These are phyloP conservation scores for Setophaga kirtlandii DNA, from an alignment of 2,113 vertebrate genomes.

Conservation along the genomic window DNA sequence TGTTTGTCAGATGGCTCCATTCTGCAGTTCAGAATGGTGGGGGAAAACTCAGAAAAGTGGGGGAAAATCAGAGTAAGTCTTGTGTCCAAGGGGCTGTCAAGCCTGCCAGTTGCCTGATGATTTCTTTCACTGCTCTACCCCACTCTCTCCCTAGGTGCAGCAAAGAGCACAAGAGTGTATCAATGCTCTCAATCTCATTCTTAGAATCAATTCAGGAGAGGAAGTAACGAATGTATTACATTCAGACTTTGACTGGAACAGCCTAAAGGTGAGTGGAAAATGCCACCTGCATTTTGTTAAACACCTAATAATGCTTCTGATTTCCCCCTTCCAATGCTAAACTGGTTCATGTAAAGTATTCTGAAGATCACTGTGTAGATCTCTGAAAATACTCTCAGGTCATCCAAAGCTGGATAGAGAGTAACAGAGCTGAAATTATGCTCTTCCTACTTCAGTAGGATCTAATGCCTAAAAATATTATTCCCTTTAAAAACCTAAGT, in stretches of 20 bases:
- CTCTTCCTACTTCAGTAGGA: background rate
- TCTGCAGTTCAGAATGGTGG: background rate
- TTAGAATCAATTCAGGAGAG: slow-evolving; percentile 81
- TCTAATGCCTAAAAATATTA: background rate
- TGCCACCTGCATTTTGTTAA: background rate
- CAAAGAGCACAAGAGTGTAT: slow-evolving; percentile 89
- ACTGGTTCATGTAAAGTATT: background rate
- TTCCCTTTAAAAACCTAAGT: background rate
- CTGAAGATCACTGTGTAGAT: background rate
- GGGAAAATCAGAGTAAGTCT: background rate
- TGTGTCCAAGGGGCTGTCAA: background rate
- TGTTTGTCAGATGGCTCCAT: background rate
- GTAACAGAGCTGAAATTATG: background rate
- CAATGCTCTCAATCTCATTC: slow-evolving; percentile 82
- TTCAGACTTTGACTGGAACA: slow-evolving; percentile 81
- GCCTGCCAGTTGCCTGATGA: background rate
- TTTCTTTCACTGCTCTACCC: background rate
- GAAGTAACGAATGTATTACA: slow-evolving; percentile 78
- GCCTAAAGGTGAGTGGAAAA: slow-evolving; percentile 79
- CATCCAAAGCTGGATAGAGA: background rate
- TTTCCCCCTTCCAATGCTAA: background rate
- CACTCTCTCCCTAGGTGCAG: slow-evolving; percentile 76
- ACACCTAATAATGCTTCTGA: background rate
- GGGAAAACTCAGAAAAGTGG: rapidly evolving
- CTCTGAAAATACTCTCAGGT: background rate